Percentiles rank a stretch among this genome's conserved stretches.
Evolutionary conservation across 2,888 invertebrate species (phyloP).

Genomic region (Drosophila quinaria): DNA sequence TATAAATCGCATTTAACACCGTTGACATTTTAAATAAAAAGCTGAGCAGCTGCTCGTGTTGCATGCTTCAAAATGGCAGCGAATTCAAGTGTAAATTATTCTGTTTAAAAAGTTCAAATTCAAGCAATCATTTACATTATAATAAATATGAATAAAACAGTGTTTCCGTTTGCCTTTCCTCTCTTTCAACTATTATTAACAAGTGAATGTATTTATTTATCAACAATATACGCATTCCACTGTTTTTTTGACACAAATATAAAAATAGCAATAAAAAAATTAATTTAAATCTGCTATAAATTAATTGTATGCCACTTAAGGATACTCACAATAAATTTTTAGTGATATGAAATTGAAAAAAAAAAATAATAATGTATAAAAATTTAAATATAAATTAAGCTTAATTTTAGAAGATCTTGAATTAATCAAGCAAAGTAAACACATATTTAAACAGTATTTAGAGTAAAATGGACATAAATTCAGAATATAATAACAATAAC

Average conservation of each 20-base stretch:
- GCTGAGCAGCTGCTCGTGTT: background rate
- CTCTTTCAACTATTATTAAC: slow-evolving; percentile 1
- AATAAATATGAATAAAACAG: background rate
- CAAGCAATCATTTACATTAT: background rate
- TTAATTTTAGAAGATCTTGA: background rate
- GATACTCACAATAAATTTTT: background rate
- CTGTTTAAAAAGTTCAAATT: background rate
- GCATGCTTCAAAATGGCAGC: slow-evolving; percentile 2
- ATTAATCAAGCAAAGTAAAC: background rate
- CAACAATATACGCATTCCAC: background rate
- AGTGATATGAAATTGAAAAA: background rate
- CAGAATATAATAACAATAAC: too few relatives aligned
- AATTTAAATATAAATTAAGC: background rate
- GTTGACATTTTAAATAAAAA: slow-evolving; percentile 2
- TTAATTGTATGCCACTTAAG: background rate
- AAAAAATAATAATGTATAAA: too few relatives aligned
- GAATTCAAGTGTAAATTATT: background rate
- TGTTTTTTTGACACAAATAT: background rate
- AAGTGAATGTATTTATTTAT: slow-evolving; percentile 1
- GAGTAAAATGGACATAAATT: too few relatives aligned
- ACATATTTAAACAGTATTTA: background rate
- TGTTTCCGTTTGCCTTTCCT: background rate
- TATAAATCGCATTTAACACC: slow-evolving; percentile 51
- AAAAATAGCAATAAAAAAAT: background rate
- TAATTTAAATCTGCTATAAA: background rate